Percentiles rank a stretch among this genome's conserved stretches.
phyloP scores from a whole-genome alignment of 2,797 vertebrate genomes.

The Harpagifer antarcticus region DNA sequence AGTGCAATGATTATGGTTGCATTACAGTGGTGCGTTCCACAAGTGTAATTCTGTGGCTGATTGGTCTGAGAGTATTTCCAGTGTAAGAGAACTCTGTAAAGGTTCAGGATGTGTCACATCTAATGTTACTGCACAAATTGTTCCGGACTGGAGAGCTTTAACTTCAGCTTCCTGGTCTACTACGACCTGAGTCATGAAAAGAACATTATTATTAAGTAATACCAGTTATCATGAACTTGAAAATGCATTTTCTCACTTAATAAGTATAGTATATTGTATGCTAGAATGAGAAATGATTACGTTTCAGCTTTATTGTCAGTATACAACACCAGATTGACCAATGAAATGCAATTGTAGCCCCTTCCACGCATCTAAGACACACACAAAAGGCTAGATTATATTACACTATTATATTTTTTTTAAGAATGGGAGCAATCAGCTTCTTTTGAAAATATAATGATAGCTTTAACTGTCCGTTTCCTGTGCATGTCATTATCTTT shows the following conservation, averaged over 20 bases:
- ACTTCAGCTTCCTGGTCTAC: conserved; percentile 87
- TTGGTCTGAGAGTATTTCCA: neutral
- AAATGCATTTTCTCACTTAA: too few relatives aligned
- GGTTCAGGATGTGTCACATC: conserved; percentile 84
- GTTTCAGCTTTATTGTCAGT: too few relatives aligned
- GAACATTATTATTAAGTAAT: neutral
- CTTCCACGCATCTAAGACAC: too few relatives aligned
- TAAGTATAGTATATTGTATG: too few relatives aligned
- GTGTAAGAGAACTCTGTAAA: conserved; percentile 59
- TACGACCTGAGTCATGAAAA: conserved; percentile 75
- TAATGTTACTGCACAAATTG: conserved; percentile 83
- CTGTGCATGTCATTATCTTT: too few relatives aligned
- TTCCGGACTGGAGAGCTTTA: conserved; percentile 79
- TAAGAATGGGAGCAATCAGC: neutral
- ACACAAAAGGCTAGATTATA: too few relatives aligned
- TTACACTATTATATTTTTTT: too few relatives aligned
- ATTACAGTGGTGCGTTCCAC: neutral
- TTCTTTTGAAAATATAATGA: neutral
- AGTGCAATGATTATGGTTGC: neutral
- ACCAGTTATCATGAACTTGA: neutral
- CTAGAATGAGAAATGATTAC: too few relatives aligned
- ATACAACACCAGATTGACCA: too few relatives aligned
- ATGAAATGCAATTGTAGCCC: too few relatives aligned
- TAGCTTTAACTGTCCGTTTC: neutral
- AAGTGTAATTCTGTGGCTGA: neutral